phyloP scores from a whole-genome alignment of 2,888 invertebrate species.

The Ellobium chinense region DNA sequence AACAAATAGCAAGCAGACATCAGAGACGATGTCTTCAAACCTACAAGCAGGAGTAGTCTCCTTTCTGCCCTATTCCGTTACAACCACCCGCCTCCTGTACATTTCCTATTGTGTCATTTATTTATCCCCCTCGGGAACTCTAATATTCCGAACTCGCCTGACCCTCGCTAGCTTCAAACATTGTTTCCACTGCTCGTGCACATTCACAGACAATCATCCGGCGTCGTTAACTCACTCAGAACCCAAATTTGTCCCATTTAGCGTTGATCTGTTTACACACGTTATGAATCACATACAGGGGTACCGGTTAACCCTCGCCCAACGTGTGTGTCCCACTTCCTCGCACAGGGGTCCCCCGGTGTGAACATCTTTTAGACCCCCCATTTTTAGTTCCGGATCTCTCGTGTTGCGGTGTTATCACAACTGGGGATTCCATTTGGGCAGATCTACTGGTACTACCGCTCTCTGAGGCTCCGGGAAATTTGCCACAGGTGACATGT shows the following conservation, averaged over 20 bases:
- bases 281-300: slow-evolving; percentile 26
- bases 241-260: slow-evolving; percentile 25
- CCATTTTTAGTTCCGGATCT: slow-evolving; percentile 36
- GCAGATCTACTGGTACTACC: not conserved
- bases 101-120: not conserved
- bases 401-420: slow-evolving; percentile 4
- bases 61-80: no score
- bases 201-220: not conserved
- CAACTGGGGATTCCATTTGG: slow-evolving; percentile 32
- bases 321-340: slow-evolving; percentile 40
- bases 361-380: slow-evolving; percentile 36
- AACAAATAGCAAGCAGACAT: no score
- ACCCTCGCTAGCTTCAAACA: slow-evolving; percentile 19
- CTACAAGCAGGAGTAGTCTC: no score
- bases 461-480: not conserved
- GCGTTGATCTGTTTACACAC: slow-evolving; percentile 20
- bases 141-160: slow-evolving; percentile 6
- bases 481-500: slow-evolving; percentile 6
- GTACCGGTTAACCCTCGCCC: slow-evolving; percentile 28
- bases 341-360: slow-evolving; percentile 21
- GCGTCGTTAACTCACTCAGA: not conserved
- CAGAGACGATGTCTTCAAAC: no score
- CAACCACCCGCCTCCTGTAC: no score
- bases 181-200: not conserved
- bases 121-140: not conserved